Percentiles rank a stretch among this genome's conserved stretches.
Evolutionary conservation across 2,888 invertebrate genomes (phyloP).

Genomic region (Trichopria drosophilae): DNA sequence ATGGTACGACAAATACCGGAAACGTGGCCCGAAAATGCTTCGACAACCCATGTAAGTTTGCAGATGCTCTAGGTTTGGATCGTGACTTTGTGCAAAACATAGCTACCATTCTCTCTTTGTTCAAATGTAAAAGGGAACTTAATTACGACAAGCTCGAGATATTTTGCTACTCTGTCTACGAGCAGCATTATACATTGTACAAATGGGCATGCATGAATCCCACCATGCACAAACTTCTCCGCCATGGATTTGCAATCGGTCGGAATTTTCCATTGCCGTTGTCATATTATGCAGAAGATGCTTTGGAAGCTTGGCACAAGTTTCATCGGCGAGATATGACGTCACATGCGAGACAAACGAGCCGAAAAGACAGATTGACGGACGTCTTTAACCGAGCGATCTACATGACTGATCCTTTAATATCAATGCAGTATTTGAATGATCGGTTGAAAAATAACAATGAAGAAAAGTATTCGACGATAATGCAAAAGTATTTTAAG

Average conservation of each 20-base stretch:
- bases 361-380: no score
- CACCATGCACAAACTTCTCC: not conserved
- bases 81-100: not conserved
- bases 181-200: conserved; percentile 2
- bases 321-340: no score
- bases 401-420: no score
- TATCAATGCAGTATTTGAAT: no score
- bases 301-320: conserved; percentile 5
- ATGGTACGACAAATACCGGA: conserved; percentile 6
- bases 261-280: not conserved
- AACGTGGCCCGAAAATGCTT: conserved; percentile 4
- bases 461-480: no score
- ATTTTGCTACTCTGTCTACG: not conserved
- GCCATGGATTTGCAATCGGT: not conserved
- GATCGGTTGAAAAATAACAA: no score
- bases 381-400: no score
- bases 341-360: no score
- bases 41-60: not conserved
- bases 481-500: no score
- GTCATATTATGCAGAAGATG: conserved; percentile 3
- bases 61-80: conserved; percentile 3
- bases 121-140: conserved; percentile 1
- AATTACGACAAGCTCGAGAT: not conserved
- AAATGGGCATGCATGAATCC: conserved; percentile 1
- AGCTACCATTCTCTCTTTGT: not conserved